Percentiles rank a stretch among this genome's conserved stretches.
These are phyloP conservation scores for Atethmia centrago DNA, from an alignment of 2,888 invertebrate genomes.

Conservation along the genomic window DNA sequence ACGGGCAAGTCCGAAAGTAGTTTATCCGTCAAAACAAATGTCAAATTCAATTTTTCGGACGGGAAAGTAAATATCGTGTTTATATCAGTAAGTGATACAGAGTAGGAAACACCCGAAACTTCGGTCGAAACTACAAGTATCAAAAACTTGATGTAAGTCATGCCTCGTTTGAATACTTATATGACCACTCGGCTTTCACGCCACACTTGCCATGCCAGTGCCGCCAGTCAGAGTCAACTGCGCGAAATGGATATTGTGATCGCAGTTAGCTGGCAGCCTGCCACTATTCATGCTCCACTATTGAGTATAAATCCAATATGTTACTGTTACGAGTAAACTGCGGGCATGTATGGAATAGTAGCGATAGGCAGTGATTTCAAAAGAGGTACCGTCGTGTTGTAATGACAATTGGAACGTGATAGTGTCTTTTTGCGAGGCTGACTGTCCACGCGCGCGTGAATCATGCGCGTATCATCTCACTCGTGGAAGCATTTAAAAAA, in stretches of 20 bases:
- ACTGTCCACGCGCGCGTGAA: too few species aligned
- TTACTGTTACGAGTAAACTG: slow-evolving; percentile 54
- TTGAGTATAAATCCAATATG: slow-evolving; percentile 61
- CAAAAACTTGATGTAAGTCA: slow-evolving; percentile 20
- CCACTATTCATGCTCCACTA: slow-evolving; percentile 57
- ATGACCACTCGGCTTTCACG: slow-evolving; percentile 38
- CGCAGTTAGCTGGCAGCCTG: slow-evolving; percentile 55
- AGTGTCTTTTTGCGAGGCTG: neutral
- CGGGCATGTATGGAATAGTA: slow-evolving; percentile 15
- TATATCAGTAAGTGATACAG: too few species aligned
- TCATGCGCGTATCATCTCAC: too few species aligned
- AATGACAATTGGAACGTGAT: slow-evolving; percentile 12
- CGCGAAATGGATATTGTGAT: slow-evolving; percentile 62
- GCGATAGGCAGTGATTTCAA: slow-evolving; percentile 30
- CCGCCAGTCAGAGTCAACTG: slow-evolving; percentile 56
- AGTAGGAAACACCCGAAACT: too few species aligned
- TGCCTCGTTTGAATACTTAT: slow-evolving; percentile 40
- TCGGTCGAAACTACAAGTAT: too few species aligned
- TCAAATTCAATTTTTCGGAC: neutral
- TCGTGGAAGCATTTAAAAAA: too few species aligned
- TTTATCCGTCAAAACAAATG: too few species aligned
- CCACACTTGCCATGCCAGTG: slow-evolving; percentile 45
- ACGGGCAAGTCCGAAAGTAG: too few species aligned
- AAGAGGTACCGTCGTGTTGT: slow-evolving; percentile 24
- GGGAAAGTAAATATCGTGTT: too few species aligned